Percentiles rank a stretch among this genome's conserved stretches.
These are phyloP conservation scores for Phrynosoma blainvillii DNA, from an alignment of 2,113 vertebrate species.

Conservation along the genomic window DNA sequence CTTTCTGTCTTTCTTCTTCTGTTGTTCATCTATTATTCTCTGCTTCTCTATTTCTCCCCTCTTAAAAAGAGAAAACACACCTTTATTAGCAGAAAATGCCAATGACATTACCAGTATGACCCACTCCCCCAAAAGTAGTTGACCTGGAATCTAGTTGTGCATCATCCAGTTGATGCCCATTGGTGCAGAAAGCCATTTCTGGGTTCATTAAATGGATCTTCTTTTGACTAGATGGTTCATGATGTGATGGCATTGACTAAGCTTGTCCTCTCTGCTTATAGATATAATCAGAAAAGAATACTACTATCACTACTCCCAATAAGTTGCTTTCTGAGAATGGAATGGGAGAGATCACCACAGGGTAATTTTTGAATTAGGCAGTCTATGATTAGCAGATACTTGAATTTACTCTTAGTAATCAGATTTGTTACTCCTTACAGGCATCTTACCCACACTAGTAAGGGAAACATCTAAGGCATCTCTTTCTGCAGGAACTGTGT, in stretches of 20 bases:
- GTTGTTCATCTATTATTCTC: neutral
- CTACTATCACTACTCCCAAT: neutral
- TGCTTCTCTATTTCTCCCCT: neutral
- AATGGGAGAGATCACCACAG: neutral
- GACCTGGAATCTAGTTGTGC: neutral
- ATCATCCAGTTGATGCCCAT: neutral
- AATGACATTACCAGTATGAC: neutral
- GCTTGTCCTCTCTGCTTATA: neutral
- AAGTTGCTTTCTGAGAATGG: neutral
- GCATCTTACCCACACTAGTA: neutral
- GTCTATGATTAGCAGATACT: neutral
- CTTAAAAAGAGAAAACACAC: neutral
- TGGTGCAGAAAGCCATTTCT: neutral
- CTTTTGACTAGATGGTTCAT: neutral
- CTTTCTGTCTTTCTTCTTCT: neutral
- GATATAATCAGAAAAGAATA: neutral
- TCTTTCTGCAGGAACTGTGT: neutral
- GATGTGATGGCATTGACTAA: neutral
- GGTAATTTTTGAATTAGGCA: neutral
- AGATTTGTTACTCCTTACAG: accelerated
- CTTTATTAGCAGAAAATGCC: neutral
- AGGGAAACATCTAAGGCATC: neutral
- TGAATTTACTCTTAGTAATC: neutral
- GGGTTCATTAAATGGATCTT: neutral
- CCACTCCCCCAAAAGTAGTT: neutral